A percentile compares a stretch with the other conserved stretches of the same genome.
Conservation (phyloP, 2,113 vertebrate species). For the Muscicapa adusta region DNA sequence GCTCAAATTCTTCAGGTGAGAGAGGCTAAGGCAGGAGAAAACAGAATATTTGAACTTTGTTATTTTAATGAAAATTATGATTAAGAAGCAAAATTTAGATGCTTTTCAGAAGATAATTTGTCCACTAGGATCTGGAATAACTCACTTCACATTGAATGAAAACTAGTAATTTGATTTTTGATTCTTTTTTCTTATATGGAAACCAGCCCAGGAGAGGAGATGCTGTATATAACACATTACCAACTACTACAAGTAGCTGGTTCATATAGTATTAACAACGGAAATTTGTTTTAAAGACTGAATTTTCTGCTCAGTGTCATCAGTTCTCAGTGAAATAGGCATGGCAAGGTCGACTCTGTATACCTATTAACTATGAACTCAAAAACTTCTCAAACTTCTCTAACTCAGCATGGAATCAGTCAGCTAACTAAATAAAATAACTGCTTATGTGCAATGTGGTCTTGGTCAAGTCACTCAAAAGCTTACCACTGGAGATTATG, state of each 20-base stretch:
- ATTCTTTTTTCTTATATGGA: neutral
- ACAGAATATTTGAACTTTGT: neutral
- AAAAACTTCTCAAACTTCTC: neutral
- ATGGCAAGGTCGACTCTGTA: neutral
- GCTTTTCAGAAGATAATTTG: neutral
- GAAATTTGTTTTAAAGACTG: neutral
- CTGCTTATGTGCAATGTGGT: neutral
- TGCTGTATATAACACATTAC: neutral
- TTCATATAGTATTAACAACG: neutral
- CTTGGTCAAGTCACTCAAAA: neutral
- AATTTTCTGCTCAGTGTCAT: neutral
- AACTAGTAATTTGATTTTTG: neutral
- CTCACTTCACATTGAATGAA: neutral
- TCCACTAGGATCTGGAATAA: neutral
- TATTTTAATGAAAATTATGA: neutral
- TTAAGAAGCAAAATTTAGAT: neutral
- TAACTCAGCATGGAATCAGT: neutral
- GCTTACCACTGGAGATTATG: conserved; percentile 27
- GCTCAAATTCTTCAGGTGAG: neutral
- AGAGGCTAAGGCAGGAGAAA: neutral
- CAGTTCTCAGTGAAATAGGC: neutral
- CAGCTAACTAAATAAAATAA: conserved; percentile 27
- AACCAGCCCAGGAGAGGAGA: neutral
- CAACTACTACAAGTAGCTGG: neutral
- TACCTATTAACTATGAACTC: conserved; percentile 8